These are phyloP conservation scores for Sebastes kiyomatsui DNA, from an alignment of 2,797 vertebrate genomes.

Conservation along the genomic window DNA sequence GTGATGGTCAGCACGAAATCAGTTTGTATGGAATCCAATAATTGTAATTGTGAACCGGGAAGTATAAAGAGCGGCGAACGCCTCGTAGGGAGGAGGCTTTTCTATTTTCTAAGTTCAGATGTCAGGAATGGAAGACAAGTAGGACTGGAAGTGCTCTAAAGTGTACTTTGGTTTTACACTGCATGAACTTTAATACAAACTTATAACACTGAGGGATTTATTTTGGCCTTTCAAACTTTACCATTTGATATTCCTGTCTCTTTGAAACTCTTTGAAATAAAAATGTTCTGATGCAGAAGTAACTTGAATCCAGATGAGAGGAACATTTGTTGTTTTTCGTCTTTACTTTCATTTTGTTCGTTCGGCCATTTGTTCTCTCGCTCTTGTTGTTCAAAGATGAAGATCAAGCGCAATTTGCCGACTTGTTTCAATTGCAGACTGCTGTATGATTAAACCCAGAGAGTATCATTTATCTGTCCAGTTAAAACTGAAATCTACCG, in stretches of 20 bases:
- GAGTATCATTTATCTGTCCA: background rate
- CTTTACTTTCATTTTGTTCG: slow-evolving; percentile 7
- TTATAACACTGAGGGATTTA: background rate
- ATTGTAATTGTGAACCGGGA: too few species aligned
- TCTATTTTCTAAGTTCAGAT: background rate
- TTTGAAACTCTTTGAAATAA: background rate
- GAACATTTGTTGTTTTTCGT: background rate
- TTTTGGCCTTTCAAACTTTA: background rate
- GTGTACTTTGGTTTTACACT: slow-evolving; percentile 4
- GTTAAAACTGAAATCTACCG: background rate
- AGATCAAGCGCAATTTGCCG: background rate
- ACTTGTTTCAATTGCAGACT: background rate
- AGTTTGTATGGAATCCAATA: too few species aligned
- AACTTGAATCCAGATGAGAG: background rate
- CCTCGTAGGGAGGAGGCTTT: background rate
- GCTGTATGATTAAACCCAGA: background rate
- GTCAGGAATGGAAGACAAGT: slow-evolving; percentile 22
- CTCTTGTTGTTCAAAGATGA: background rate
- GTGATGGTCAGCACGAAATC: too few species aligned
- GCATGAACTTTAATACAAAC: background rate
- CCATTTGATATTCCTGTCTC: background rate
- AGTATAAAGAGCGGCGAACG: too few species aligned
- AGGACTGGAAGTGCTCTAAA: slow-evolving; percentile 5
- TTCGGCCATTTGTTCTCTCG: slow-evolving; percentile 27
- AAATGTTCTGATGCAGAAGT: background rate